Base-by-base conservation (phyloP, 2,113 vertebrate species). In the Chionodraco myersi region DNA sequence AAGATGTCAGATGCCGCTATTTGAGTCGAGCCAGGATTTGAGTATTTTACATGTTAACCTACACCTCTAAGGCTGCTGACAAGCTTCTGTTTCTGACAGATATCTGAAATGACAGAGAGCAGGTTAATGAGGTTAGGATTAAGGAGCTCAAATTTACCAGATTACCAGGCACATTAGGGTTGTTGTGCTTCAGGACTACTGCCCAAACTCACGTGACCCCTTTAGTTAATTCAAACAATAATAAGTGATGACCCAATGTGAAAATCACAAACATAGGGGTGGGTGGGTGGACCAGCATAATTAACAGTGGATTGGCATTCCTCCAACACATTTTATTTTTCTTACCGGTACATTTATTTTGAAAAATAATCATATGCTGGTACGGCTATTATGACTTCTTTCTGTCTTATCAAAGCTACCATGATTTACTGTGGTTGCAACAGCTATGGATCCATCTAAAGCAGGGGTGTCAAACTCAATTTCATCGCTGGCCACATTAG, bases 51-150 rank as follows among this genome's bases (percentile, higher is more conserved):
- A 30, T 30, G 30, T 30, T 30, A 30, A 30, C 30, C 30, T 30
- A 41, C 36, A 41, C 36, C 36, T 41, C 63, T 30, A 0, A 30
- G 26, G 16, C 48, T n/a, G 12, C 11, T 23, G 49, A 23, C 26
- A 47, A 44, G 36, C 72, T 13, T 30, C 51, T 48, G 30, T 41
- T 41, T 45, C 57, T 66, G 68, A 76, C 23, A 54, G 54, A 60
- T 51, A 64, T 36, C 3, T 60, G 73, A 59, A 60, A 52, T 54
- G 73, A 82, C 60, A 60, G 47, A n/a, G 34, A 82, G 60, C 21
- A 45, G 60, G 47, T 77, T 82, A 77, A 77, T 60, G 36, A 59
- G 60, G 64, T 76, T 71, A 53, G 67, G 67, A 60, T 66, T 72
- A 82, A 64, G 54, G 23, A 60, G 61, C 23, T 72, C 52, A 58